Conservation (phyloP, 1,140 invertebrate genomes). For the Phthorimaea operculella region DNA sequence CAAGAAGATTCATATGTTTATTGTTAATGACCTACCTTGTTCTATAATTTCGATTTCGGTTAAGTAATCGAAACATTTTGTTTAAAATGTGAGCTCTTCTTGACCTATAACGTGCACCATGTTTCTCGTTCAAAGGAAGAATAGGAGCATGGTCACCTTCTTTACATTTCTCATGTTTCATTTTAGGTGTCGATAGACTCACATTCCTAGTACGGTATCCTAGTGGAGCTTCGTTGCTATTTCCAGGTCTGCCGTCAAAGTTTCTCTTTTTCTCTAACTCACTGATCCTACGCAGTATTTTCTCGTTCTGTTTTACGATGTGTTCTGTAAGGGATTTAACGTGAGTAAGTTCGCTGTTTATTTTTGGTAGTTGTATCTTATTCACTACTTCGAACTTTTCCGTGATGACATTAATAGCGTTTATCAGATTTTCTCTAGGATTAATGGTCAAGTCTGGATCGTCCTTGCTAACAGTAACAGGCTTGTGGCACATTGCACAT, state of each 20-base stretch:
- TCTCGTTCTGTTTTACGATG: slow-evolving; percentile 40
- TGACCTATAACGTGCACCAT: slow-evolving; percentile 24
- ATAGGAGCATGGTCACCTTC: slow-evolving; percentile 16
- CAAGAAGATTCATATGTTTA: not conserved
- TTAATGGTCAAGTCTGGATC: not conserved
- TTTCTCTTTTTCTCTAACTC: slow-evolving; percentile 19
- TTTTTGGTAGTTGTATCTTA: slow-evolving; percentile 49
- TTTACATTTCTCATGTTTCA: slow-evolving; percentile 4
- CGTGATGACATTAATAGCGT: slow-evolving; percentile 26
- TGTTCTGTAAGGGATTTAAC: slow-evolving; percentile 33
- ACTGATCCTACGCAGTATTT: slow-evolving; percentile 33
- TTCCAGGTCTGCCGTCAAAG: slow-evolving; percentile 8
- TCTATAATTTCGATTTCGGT: slow-evolving; percentile 21
- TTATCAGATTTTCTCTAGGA: slow-evolving; percentile 18
- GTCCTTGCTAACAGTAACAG: slow-evolving; percentile 4
- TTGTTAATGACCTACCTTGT: not conserved
- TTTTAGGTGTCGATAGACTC: slow-evolving; percentile 22
- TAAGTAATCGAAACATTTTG: slow-evolving; percentile 35
- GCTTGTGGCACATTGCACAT: slow-evolving; percentile 37
- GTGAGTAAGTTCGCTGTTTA: slow-evolving; percentile 38
- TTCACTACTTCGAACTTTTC: slow-evolving; percentile 51
- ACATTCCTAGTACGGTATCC: slow-evolving; percentile 26
- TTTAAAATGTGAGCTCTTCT: slow-evolving; percentile 32
- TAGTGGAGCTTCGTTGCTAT: not conserved
- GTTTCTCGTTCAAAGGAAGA: slow-evolving; percentile 20